phyloP scores from a whole-genome alignment of 2,797 vertebrate species.

The Scarus forsteni region DNA sequence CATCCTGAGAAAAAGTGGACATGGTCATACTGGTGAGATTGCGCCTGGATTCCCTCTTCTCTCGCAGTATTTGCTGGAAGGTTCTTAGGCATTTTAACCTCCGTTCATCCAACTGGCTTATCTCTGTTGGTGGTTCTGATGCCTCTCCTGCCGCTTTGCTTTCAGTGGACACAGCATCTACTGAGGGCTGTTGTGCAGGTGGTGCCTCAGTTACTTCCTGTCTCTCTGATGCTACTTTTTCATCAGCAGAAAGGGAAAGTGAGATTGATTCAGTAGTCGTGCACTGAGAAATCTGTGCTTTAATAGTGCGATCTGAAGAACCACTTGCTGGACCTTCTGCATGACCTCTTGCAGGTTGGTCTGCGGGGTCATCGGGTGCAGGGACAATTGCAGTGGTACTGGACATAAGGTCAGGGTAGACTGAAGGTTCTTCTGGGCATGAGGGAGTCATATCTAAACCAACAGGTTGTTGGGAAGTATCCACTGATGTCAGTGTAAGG shows the following conservation, averaged over 20 bases:
- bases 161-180: constrained; percentile 19
- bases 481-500: constrained; percentile 57
- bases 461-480: constrained; percentile 33
- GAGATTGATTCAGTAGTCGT: constrained; percentile 71
- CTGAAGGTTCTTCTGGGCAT: constrained; percentile 22
- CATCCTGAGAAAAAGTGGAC: constrained; percentile 87
- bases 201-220: constrained; percentile 12
- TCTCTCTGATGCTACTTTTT: constrained; percentile 38
- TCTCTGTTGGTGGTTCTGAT: constrained; percentile 38
- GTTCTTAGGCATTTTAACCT: constrained; percentile 91
- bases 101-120: constrained; percentile 85
- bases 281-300: constrained; percentile 66
- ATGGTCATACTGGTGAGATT: constrained; percentile 88
- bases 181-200: constrained; percentile 1
- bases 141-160: constrained; percentile 40
- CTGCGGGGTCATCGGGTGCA: constrained; percentile 44
- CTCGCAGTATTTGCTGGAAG: constrained; percentile 93
- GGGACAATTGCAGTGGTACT: constrained; percentile 29
- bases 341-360: constrained; percentile 16
- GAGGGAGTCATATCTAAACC: constrained; percentile 22
- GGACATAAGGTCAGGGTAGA: constrained; percentile 26
- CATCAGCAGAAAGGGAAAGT: constrained; percentile 55
- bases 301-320: constrained; percentile 32
- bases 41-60: constrained; percentile 92
- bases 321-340: constrained; percentile 12